Conservation (phyloP, 2,888 invertebrate species). For the Schrankia costaestrigalis region DNA sequence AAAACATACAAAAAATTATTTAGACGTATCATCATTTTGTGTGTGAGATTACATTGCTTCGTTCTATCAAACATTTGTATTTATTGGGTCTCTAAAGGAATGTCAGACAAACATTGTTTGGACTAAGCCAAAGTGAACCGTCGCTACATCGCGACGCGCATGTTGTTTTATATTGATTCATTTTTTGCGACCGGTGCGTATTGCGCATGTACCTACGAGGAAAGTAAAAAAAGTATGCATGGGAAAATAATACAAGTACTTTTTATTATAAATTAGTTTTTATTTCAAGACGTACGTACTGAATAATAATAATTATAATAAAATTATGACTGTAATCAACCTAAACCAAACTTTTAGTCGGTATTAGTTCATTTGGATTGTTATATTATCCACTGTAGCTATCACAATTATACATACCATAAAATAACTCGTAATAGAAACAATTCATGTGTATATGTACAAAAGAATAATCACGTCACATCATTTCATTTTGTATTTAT, state of each 20-base stretch:
- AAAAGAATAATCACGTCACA: slow-evolving; percentile 38
- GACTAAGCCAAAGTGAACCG: slow-evolving; percentile 33
- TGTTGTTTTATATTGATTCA: slow-evolving; percentile 64
- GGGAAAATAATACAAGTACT: slow-evolving; percentile 17
- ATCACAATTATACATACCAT: slow-evolving; percentile 66
- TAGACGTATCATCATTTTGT: slow-evolving; percentile 70
- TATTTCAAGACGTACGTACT: slow-evolving; percentile 76
- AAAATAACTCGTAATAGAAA: slow-evolving; percentile 42
- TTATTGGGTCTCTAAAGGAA: slow-evolving; percentile 45
- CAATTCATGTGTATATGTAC: slow-evolving; percentile 44
- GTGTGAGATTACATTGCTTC: slow-evolving; percentile 65
- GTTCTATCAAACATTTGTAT: slow-evolving; percentile 69
- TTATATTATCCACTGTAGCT: slow-evolving; percentile 54
- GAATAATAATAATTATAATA: slow-evolving; percentile 56
- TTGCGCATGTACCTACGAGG: slow-evolving; percentile 47
- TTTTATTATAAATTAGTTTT: slow-evolving; percentile 71
- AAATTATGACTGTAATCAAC: slow-evolving; percentile 75
- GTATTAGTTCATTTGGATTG: slow-evolving; percentile 78
- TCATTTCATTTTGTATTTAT: slow-evolving; percentile 14
- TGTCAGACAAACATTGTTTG: slow-evolving; percentile 57
- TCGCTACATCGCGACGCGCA: slow-evolving; percentile 47
- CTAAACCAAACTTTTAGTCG: slow-evolving; percentile 77
- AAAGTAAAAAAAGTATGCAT: slow-evolving; percentile 10
- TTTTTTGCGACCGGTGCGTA: slow-evolving; percentile 37
- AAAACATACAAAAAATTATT: slow-evolving; percentile 75